Evolutionary conservation across 2,888 invertebrate species (phyloP), one percentile per base, ranked within the genome.

Genomic region (Athalia circularis): DNA sequence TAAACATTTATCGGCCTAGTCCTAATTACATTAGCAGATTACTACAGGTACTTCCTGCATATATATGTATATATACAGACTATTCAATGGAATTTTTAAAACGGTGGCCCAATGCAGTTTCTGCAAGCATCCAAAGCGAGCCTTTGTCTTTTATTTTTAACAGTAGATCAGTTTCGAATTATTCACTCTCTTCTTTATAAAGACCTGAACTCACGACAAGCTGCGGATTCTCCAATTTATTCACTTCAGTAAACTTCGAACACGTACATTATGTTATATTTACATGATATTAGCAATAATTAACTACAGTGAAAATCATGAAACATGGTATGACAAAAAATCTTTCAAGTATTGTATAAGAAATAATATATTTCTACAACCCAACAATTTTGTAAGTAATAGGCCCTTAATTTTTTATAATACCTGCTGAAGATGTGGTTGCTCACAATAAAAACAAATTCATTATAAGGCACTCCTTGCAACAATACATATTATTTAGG

Each of bases 351-450:
- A 62, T 75, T 75, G 62, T 75, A 64, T 62, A 57, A 50, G 75
- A 75, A 72, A 59, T 59, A 59, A 72, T 75, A 62, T 64, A 75
- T 75, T 75, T 64, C 64, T 64, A 75, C 75, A 75, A 50, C n/a
- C 62, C 75, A 75, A 75, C 75, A 59, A 72, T 75, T 61, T 75
- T 62, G 48, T 75, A 62, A 75, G 75, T 75, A 75, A 45, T 62
- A 62, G 75, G 75, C 75, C 75, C 62, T 64, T 50, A 62, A 75
- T 62, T 62, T 75, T 50, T 29, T 75, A 59, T 75, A 29, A 29
- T 75, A 64, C 50, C n/a, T 62, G 6, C 47, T 15, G 29, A 50
- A 61, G 43, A 62, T 75, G 59, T n/a, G 5, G n/a, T 52, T 74
- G 61, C 15, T 6, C 62, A 15, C 13, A n/a, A 50, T 75, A 7